Percentiles rank a stretch among this genome's conserved stretches.
These are phyloP conservation scores for Catostomus latipinnis DNA, from an alignment of 2,797 vertebrate species.

Conservation along the genomic window DNA sequence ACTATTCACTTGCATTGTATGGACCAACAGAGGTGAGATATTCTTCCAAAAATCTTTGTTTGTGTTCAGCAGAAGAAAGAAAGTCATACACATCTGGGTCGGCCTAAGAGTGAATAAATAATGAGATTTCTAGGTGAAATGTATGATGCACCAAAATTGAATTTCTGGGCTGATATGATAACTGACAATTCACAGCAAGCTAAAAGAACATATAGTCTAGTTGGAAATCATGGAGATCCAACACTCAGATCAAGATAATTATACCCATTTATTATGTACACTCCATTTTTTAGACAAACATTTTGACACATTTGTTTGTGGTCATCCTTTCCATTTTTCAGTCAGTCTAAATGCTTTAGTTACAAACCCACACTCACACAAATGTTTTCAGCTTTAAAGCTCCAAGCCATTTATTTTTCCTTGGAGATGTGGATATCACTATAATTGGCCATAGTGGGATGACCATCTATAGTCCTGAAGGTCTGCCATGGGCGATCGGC, in stretches of 20 bases:
- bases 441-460: constrained; percentile 47
- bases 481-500: constrained; percentile 48
- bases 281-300: constrained; percentile 34
- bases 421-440: constrained; percentile 28
- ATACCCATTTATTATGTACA: constrained; percentile 32
- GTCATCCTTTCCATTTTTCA: constrained; percentile 17
- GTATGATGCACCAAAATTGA: too few species aligned
- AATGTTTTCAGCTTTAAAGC: neutral
- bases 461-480: constrained; percentile 47
- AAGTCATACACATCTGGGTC: too few species aligned
- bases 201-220: too few species aligned
- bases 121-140: too few species aligned
- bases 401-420: constrained; percentile 32
- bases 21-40: too few species aligned
- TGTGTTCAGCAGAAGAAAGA: too few species aligned
- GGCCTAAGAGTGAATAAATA: too few species aligned
- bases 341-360: constrained; percentile 31
- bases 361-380: constrained; percentile 9
- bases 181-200: too few species aligned
- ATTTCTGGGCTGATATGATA: too few species aligned
- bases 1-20: too few species aligned
- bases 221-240: neutral
- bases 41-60: too few species aligned
- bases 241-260: constrained; percentile 45
- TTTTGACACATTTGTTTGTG: constrained; percentile 31